phyloP scores from a whole-genome alignment of 2,797 vertebrate species.

The Darevskia nairensis region DNA sequence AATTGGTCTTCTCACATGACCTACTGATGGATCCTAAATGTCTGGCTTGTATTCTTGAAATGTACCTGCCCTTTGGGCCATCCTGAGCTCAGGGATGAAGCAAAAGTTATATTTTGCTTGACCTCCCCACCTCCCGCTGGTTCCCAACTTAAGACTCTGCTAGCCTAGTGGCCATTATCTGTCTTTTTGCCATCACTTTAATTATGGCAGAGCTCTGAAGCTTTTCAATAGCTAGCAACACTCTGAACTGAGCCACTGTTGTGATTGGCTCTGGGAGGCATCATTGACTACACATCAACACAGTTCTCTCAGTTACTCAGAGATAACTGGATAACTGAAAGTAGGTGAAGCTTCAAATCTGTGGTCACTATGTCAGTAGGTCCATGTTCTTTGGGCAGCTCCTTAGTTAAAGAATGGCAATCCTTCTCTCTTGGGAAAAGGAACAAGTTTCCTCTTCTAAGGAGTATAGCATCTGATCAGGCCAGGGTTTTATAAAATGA shows the following conservation, averaged over 20 bases:
- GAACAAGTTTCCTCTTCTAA: neutral
- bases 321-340: conserved; percentile 6
- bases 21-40: neutral
- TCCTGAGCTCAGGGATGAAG: neutral
- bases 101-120: neutral
- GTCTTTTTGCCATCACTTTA: neutral
- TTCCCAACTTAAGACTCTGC: neutral
- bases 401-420: neutral
- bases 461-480: neutral
- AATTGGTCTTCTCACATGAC: neutral
- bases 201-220: neutral
- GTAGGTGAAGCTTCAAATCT: neutral
- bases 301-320: neutral
- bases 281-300: conserved; percentile 3
- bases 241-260: neutral
- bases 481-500: neutral
- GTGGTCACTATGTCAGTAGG: conserved; percentile 8
- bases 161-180: neutral
- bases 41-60: neutral
- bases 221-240: neutral
- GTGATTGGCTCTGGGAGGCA: neutral
- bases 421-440: neutral
- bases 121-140: no score
- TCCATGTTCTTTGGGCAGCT: neutral
- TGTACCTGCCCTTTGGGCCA: neutral